A percentile compares a stretch with the other conserved stretches of the same genome.
phyloP scores from a whole-genome alignment of 2,113 vertebrate species.

The Rostratula benghalensis region DNA sequence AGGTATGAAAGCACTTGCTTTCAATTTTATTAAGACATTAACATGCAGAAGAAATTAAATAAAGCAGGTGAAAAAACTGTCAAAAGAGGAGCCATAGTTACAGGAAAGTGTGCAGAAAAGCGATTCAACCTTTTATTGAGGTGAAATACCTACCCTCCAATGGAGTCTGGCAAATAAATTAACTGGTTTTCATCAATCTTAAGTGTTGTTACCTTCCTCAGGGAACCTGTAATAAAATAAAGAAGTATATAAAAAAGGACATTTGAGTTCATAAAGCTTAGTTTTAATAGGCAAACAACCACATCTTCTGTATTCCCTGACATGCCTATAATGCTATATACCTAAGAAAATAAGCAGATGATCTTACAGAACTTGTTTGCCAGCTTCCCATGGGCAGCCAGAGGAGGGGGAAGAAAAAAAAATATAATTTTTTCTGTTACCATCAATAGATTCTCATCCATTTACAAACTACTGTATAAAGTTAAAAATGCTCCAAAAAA shows the following conservation, averaged over 20 bases:
- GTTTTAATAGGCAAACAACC: not conserved
- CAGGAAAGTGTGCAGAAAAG: not conserved
- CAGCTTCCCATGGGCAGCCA: not conserved
- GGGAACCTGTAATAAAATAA: slow-evolving; percentile 78
- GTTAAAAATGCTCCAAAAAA: not conserved
- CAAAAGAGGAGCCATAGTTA: not conserved
- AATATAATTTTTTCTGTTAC: not conserved
- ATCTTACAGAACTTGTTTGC: not conserved
- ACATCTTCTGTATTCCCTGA: not conserved
- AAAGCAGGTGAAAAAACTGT: not conserved
- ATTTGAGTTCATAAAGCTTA: not conserved
- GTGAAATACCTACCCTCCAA: slow-evolving; percentile 89
- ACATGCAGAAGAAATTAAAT: not conserved
- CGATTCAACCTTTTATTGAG: not conserved
- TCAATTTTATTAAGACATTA: not conserved
- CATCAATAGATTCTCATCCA: not conserved
- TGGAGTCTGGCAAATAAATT: slow-evolving; percentile 91
- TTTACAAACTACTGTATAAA: not conserved
- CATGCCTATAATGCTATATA: not conserved
- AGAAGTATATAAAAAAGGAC: not conserved
- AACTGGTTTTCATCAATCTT: slow-evolving; percentile 99
- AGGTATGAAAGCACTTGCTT: not conserved
- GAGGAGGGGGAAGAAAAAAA: too few species aligned
- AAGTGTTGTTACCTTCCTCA: slow-evolving; percentile 92
- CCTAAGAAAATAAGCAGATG: not conserved